These are phyloP conservation scores for Eupithecia centaureata DNA, from an alignment of 2,888 invertebrate genomes.

Conservation along the genomic window DNA sequence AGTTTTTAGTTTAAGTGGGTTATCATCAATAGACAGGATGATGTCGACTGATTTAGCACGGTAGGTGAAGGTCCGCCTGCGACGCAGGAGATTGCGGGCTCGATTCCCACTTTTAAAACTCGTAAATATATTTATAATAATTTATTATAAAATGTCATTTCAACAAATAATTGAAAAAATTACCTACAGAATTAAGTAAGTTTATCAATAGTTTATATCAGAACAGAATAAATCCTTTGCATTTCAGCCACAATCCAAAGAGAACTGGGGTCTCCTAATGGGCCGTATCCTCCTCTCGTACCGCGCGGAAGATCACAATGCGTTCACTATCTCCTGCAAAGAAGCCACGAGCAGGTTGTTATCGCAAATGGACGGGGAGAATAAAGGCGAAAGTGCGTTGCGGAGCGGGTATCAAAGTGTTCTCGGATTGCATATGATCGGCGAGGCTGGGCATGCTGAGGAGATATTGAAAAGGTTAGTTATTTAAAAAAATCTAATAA, in stretches of 20 bases:
- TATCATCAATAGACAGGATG: no score
- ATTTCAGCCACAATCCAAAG: slow-evolving; percentile 69
- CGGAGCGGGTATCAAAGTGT: slow-evolving; percentile 76
- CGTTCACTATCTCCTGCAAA: slow-evolving; percentile 69
- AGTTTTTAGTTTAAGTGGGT: no score
- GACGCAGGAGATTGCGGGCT: no score
- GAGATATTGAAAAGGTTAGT: slow-evolving; percentile 66
- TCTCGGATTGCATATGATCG: slow-evolving; percentile 73
- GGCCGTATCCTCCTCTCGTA: slow-evolving; percentile 88
- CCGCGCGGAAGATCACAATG: slow-evolving; percentile 65
- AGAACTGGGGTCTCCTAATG: slow-evolving; percentile 90
- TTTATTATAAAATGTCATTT: no score
- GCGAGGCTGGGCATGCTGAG: slow-evolving; percentile 70
- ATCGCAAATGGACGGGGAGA: slow-evolving; percentile 70
- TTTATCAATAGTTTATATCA: neutral
- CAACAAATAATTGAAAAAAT: no score
- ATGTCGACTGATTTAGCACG: no score
- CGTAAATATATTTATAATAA: no score
- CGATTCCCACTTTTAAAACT: no score
- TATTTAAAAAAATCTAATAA: no score
- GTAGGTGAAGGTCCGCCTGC: no score
- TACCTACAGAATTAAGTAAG: no score
- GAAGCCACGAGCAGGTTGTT: slow-evolving; percentile 65
- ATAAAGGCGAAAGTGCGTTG: slow-evolving; percentile 71
- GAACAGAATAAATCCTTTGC: no score